phyloP scores from a whole-genome alignment of 1,140 invertebrate species.

The Heliothis subflexa region DNA sequence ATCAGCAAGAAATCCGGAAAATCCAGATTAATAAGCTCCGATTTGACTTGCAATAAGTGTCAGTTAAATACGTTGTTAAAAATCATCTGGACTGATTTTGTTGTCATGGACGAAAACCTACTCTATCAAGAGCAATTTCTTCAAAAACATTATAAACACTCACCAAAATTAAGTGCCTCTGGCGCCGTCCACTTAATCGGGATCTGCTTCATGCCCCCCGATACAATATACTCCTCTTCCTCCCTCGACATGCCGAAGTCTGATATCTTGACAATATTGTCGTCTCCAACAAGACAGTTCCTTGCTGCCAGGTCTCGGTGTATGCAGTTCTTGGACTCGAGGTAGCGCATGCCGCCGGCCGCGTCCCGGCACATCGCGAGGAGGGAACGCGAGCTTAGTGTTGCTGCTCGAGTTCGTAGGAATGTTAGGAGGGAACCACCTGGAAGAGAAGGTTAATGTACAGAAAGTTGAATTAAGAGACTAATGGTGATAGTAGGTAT shows the following conservation, averaged over 20 bases:
- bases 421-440: slow-evolving; percentile 96
- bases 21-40: too few species aligned
- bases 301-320: slow-evolving; percentile 98
- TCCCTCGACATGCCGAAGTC: slow-evolving; percentile 99
- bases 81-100: background rate
- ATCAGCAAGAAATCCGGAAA: too few species aligned
- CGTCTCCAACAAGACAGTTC: slow-evolving; percentile 96
- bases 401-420: slow-evolving; percentile 92
- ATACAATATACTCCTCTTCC: slow-evolving; percentile 98
- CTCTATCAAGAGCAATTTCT: too few species aligned
- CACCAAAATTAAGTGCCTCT: slow-evolving; percentile 98
- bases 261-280: slow-evolving; percentile 97
- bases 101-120: too few species aligned
- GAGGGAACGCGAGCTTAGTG: slow-evolving; percentile 90
- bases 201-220: slow-evolving; percentile 99
- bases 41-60: slow-evolving; percentile 10
- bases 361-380: slow-evolving; percentile 97
- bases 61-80: background rate
- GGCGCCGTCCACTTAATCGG: slow-evolving; percentile 99
- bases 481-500: background rate
- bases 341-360: slow-evolving; percentile 97
- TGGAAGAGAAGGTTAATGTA: slow-evolving; percentile 71
- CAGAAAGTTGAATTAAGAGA: background rate
- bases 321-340: slow-evolving; percentile 98
- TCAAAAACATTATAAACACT: slow-evolving; percentile 62